Base-by-base conservation (phyloP, 2,888 invertebrate species). In the Gisinianus flammeolus region DNA sequence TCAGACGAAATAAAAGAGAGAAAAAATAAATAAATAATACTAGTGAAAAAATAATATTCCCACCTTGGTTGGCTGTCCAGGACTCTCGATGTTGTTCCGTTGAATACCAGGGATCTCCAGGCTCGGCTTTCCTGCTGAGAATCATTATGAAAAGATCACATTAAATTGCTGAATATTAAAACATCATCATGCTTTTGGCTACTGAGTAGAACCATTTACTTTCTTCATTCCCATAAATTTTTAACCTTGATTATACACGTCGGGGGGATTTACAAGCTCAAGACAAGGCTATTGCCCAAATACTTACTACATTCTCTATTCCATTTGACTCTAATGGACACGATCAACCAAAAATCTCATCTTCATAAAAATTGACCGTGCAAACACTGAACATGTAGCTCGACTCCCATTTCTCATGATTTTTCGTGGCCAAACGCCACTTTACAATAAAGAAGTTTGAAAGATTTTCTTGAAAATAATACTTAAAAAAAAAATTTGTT, bases 11-110 rank as follows among this genome's bases (percentile, higher is more conserved):
- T 62, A 26, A 62, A 24, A 24, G 12, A 62, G 26, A 62, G 10
- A 28, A 26, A 62, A 12, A 62, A 62, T 3, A 26, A 10, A 62
- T 12, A 52, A 66, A 66, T 30, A 74, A 52, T 35, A 52, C 22
- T 16, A 64, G 19, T 10, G 10, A 71, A 54, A 30, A 56, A n/a
- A 71, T 30, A 56, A 30, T 16, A 66, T 80, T 80, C 80, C 78
- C 81, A 81, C 81, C 81, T 81, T 81, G 69, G 79, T 52, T 71
- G 74, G 81, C 70, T 81, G 80, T 80, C 81, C 81, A 79, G 81
- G 70, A 75, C 75, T 81, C 72, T 81, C 81, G 68, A 81, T 78
- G 69, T n/a, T n/a, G n/a, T 80, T 78, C 76, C 82, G 79, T 77
- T 78, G 80, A 75, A 81, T 80, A 72, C 77, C 79, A 66, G 81